phyloP scores from a whole-genome alignment of 2,888 invertebrate genomes.

The Chaitophorus viminalis region DNA sequence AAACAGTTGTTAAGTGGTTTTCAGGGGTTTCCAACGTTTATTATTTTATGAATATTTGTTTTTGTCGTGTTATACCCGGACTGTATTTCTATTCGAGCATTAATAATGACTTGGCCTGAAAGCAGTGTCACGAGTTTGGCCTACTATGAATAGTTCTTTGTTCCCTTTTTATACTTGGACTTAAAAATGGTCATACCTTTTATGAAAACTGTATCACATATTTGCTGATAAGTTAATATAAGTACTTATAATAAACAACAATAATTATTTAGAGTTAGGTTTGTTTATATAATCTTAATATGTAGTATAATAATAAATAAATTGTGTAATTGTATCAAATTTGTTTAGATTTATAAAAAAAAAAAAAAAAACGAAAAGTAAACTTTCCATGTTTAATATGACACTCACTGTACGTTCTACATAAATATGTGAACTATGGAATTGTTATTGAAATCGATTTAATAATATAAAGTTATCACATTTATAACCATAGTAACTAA shows the following conservation, averaged over 20 bases:
- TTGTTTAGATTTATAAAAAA: not conserved
- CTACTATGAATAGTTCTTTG: constrained; percentile 49
- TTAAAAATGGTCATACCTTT: constrained; percentile 30
- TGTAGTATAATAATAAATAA: not conserved
- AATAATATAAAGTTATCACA: not conserved
- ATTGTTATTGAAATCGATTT: constrained; percentile 10
- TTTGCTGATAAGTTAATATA: not conserved
- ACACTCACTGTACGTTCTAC: not conserved
- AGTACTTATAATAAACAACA: not conserved
- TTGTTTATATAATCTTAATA: not conserved
- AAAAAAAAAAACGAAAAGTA: not conserved
- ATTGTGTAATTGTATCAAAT: not conserved
- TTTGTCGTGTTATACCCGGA: constrained; percentile 14
- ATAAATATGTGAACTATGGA: not conserved
- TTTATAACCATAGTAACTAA: constrained; percentile 31
- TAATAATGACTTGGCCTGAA: constrained; percentile 53
- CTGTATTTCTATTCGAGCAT: constrained; percentile 14
- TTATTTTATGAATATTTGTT: constrained; percentile 46
- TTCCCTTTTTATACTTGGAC: constrained; percentile 34
- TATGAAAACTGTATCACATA: not conserved
- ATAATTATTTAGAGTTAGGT: not conserved
- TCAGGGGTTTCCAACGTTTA: constrained; percentile 46
- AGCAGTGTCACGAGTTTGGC: constrained; percentile 60
- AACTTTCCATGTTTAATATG: not conserved
- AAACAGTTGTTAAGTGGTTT: constrained; percentile 58